Conservation (phyloP, 2,888 invertebrate species). For the Zootermopsis nevadensis region DNA sequence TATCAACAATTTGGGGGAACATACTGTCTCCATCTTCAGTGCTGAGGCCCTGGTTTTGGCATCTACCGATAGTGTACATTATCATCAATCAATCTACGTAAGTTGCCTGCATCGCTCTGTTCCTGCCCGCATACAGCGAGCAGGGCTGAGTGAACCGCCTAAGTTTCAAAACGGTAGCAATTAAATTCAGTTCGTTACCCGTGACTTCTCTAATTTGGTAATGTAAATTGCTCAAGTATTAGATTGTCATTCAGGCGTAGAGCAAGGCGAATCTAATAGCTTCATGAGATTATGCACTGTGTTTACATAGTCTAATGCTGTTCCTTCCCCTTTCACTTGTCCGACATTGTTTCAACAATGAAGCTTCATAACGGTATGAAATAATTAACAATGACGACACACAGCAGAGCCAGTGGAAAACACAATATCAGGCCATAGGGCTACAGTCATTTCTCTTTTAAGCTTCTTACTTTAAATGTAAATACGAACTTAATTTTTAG, state of each 20-base stretch:
- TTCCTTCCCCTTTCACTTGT: not conserved
- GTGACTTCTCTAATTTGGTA: not conserved
- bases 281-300: not conserved
- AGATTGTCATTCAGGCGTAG: not conserved
- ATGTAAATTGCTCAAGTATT: not conserved
- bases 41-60: too few relatives aligned
- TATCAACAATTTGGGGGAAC: too few relatives aligned
- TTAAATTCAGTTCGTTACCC: not conserved
- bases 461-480: too few relatives aligned
- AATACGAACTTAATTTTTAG: too few relatives aligned
- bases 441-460: too few relatives aligned
- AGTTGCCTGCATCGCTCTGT: too few relatives aligned
- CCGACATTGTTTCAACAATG: not conserved
- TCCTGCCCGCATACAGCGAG: too few relatives aligned
- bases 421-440: too few relatives aligned
- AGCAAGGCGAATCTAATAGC: conserved; percentile 1
- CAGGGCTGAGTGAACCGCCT: not conserved
- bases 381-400: not conserved
- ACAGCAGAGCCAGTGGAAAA: too few relatives aligned
- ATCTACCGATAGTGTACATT: too few relatives aligned
- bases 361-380: not conserved
- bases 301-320: not conserved
- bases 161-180: not conserved
- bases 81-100: too few relatives aligned
- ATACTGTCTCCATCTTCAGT: too few relatives aligned